These are phyloP conservation scores for Corythaeola cristata DNA, from an alignment of 2,113 vertebrate species.

Conservation along the genomic window DNA sequence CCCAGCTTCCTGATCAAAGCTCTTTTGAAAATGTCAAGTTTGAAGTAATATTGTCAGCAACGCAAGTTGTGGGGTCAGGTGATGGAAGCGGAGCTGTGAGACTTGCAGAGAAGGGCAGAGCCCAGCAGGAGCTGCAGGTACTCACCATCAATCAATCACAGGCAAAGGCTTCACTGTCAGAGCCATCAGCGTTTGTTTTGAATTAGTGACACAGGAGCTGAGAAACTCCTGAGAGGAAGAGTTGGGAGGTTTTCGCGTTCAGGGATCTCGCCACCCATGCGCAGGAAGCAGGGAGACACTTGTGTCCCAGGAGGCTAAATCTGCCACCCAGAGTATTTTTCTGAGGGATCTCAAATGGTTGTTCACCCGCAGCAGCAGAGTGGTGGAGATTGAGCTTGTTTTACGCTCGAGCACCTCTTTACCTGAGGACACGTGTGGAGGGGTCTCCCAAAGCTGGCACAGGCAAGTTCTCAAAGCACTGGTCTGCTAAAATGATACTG, in stretches of 20 bases:
- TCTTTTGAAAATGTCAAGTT: background rate
- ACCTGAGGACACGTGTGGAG: background rate
- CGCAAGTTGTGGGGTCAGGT: background rate
- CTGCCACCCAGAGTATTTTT: background rate
- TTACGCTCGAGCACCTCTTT: background rate
- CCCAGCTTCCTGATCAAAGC: background rate
- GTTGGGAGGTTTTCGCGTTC: background rate
- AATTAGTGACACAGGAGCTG: background rate
- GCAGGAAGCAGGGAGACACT: background rate
- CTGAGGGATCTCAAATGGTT: background rate
- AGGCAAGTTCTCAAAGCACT: background rate
- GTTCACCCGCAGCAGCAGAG: background rate
- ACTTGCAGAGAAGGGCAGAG: background rate
- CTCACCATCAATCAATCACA: background rate
- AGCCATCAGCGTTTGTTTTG: background rate
- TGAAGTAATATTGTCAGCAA: background rate
- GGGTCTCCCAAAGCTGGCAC: background rate
- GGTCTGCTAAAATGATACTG: background rate
- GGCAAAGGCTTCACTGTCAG: background rate
- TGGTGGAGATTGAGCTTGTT: background rate
- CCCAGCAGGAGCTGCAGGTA: background rate
- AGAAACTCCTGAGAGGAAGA: background rate
- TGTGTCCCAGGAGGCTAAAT: background rate
- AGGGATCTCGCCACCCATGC: accelerated
- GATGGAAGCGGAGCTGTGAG: background rate